phyloP scores from a whole-genome alignment of 2,113 vertebrate genomes.

The Halichoeres trimaculatus region DNA sequence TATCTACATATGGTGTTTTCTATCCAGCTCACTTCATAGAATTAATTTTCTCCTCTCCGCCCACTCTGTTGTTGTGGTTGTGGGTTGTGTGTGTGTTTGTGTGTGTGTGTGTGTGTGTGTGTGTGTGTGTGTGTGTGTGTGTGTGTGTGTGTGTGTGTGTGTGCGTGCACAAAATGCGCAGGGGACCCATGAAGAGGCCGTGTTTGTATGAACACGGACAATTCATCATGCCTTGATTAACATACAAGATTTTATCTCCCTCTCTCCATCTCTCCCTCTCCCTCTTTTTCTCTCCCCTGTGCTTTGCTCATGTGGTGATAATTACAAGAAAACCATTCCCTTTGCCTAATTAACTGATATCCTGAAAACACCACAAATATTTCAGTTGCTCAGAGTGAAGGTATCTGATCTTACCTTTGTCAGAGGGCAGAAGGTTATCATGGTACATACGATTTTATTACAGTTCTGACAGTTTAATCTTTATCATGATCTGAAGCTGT shows the following conservation, averaged over 20 bases:
- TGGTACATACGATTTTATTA: neutral
- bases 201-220: conserved; percentile 78
- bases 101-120: conserved; percentile 24
- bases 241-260: conserved; percentile 71
- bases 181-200: conserved; percentile 75
- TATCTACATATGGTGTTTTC: conserved; percentile 68
- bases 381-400: neutral
- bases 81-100: conserved; percentile 40
- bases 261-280: neutral
- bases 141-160: conserved; percentile 18
- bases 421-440: neutral
- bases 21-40: conserved; percentile 76
- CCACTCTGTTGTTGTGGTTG: conserved; percentile 55
- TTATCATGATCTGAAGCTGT: too few relatives aligned
- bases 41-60: conserved; percentile 76
- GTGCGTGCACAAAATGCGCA: conserved; percentile 60
- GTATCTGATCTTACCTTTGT: neutral
- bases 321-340: conserved; percentile 79
- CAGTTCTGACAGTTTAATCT: neutral
- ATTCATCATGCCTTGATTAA: conserved; percentile 85
- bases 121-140: conserved; percentile 31
- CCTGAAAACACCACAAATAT: conserved; percentile 38
- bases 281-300: conserved; percentile 21
- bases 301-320: conserved; percentile 65
- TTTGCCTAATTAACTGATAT: conserved; percentile 70